Evolutionary conservation across 2,797 vertebrate genomes (phyloP), one percentile per base, ranked within the genome.

Genomic region (Rhabdophis nuchalis): DNA sequence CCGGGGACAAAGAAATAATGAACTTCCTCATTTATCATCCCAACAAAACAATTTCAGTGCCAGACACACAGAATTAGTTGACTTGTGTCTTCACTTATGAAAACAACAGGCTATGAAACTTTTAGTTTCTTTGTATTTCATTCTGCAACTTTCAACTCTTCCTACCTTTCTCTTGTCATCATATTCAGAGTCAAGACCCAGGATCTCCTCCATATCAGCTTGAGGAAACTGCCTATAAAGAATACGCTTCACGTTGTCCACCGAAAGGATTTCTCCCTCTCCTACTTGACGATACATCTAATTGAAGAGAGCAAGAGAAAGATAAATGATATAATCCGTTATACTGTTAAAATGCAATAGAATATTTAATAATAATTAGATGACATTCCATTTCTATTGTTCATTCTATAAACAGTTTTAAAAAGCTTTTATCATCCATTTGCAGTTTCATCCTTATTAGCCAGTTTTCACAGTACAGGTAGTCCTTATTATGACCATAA

Each of bases 281-380:
- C 98, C 96, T 85, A 99, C 94, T 96, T 97, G 97, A 94, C 96
- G 97, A 95, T 98, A 99, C 96, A 99, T 97, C 99, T 99, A 96
- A 93, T 94, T 68, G 0, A 87, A n/a, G 32, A 14, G 4, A 27
- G 57, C 72, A 68, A 61, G 27, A 90, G 57, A 85, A 3, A 85
- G 32, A 91, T 29, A 88, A 64, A 64, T 85, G 32, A 88, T 72
- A 18, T 0, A 0, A 89, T 8, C 14, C 32, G 61, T 46, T 92
- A 54, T 72, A 85, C n/a, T 82, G 88, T 91, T 57, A 86, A 16
- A 68, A n/a, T 14, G 14, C 61, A 18, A 20, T 77, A 77, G n/a
- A 41, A 41, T 16, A 41, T 82, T 46, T 46, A 82, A 11, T 46
- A 46, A 82, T 91, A 91, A 58, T 90, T 77, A 82, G 18, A 27